A percentile compares a stretch with the other conserved stretches of the same genome.
phyloP scores from a whole-genome alignment of 2,888 invertebrate genomes.

The Stictocephala bisonia region DNA sequence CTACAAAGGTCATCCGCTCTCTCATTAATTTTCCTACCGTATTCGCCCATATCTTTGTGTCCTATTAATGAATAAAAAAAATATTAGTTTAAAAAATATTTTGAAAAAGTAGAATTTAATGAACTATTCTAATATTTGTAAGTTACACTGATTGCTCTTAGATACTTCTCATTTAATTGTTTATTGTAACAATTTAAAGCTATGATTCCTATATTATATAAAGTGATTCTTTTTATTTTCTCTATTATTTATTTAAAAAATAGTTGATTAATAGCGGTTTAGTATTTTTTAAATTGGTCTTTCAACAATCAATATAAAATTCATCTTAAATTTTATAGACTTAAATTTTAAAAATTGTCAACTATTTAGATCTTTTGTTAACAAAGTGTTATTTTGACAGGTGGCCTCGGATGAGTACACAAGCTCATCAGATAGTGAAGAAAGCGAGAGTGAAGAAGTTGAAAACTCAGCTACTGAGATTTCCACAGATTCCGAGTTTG shows the following conservation, averaged over 20 bases:
- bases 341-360: neutral
- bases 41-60: no score
- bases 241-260: neutral
- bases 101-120: no score
- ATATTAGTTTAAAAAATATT: no score
- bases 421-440: conserved; percentile 60
- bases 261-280: no score
- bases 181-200: neutral
- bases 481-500: conserved; percentile 93
- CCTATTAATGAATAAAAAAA: no score
- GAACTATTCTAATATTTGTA: no score
- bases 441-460: conserved; percentile 69
- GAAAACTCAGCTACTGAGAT: conserved; percentile 92
- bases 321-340: neutral
- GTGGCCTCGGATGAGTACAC: conserved; percentile 72
- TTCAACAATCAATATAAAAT: no score
- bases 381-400: conserved; percentile 63
- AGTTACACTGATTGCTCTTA: no score
- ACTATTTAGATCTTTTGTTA: neutral
- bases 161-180: no score
- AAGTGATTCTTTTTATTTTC: neutral
- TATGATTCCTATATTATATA: neutral
- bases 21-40: no score
- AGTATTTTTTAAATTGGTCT: no score
- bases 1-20: no score